Base-by-base conservation (phyloP, 2,888 invertebrate genomes). In the Horisme vitalbata region DNA sequence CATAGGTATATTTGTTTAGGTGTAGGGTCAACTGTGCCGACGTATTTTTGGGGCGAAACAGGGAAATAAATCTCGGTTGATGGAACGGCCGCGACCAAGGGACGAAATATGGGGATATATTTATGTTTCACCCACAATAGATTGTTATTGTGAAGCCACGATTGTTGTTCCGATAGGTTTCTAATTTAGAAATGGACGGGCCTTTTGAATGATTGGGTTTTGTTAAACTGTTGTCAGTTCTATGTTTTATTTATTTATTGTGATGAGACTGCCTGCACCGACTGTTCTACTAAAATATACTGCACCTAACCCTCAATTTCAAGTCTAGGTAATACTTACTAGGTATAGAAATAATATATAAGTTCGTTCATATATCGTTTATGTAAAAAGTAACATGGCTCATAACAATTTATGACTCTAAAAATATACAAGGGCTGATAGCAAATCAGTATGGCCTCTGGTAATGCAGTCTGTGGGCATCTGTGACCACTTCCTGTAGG, bases 1-100 rank as follows among this genome's bases (percentile, higher is more conserved):
- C 34, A 50, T 54, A 56, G 58, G 47, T 43, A 44, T 57, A 66
- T 70, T 68, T 67, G 61, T 65, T 60, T 65, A 66, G 67, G 66
- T 56, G 53, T 57, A 57, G 57, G 59, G 59, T 53, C 57, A 54
- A 48, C 54, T 45, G 54, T 41, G 53, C 41, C 52, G 55, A 58
- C 55, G 51, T 55, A 59, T 59, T 59, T 59, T 59, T 56, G 52
- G 54, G 27, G 26, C 56, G 59, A 56, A 52, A 56, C 54, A 48
- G 50, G 41, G 49, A 53, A 57, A 57, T 57, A 59, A 59, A 59
- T 59, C 59, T 55, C 45, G 8, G 48, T 47, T 59, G 59, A 59
- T 57, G 55, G 59, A 57, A 52, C 54, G 56, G 52, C 36, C 49
- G 49, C 41, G 52, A 44, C 52, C 57, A 47, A 52, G 52, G 54